Base-by-base conservation (phyloP, 2,113 vertebrate genomes). In the Sinosuthora webbiana region DNA sequence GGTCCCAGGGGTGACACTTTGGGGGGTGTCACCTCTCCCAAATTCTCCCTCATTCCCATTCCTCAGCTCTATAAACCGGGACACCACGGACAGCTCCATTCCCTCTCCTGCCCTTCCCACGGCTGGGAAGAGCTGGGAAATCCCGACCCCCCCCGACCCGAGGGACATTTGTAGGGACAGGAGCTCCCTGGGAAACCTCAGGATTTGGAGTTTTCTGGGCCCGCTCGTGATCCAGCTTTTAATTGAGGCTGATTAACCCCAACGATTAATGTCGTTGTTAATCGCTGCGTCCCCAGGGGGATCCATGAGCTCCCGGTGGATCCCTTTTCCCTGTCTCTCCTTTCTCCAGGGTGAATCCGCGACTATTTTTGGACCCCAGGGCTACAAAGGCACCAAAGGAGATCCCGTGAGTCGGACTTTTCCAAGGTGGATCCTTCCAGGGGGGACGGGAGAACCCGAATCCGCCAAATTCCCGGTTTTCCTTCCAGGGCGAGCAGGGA, bases 341-440 rank as follows among this genome's bases (percentile, higher is more conserved):
- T 73, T 57, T 74, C 50, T 89, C 27, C 83, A 99, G 99, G 99
- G 99, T 6, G 99, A 98, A 13, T 85, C 97, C 20, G 86, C 97
- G 56, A 98, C 97, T 15, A 69, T 97, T 83, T 98, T 98, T 55
- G 99, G 99, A 65, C 98, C 98, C 19, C 98, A 98, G 47, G 99
- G 99, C 41, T 98, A 98, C 64, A 99, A 99, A 93, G 99, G 99
- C 44, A 92, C 83, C 56, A 99, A 99, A 98, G 99, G 99, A 92
- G 97, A 98, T 19, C 71, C 86, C 3, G 99, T 99, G 59, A 98
- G 98, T 94, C 45, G 47, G 41, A 5, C 6, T 52, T 14, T 14
- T 12, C 62, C 47, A 49, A 33, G 27, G 41, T 55, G 74, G 33
- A 33, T 89, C 50, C 73, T 59, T 24, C 76, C 20, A 33, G 52